Conservation (phyloP, 2,113 vertebrate genomes). For the Chionomys nivalis region DNA sequence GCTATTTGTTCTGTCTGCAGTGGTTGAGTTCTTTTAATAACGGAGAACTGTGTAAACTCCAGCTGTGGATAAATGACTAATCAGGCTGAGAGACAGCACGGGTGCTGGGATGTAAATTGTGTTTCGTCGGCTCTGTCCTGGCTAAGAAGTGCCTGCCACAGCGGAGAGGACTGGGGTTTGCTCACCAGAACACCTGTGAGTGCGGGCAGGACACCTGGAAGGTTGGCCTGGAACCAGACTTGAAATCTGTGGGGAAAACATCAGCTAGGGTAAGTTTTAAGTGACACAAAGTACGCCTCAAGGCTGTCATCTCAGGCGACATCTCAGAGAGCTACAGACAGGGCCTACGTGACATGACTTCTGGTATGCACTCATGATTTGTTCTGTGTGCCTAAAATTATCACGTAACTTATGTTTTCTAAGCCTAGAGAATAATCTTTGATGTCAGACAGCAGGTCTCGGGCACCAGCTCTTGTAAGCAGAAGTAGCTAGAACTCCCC, state of each 20-base stretch:
- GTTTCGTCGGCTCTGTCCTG: neutral
- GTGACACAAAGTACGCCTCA: neutral
- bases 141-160: neutral
- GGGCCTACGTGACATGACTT: neutral
- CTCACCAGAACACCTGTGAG: conserved; percentile 72
- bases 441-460: neutral
- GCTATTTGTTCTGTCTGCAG: neutral
- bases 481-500: neutral
- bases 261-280: neutral
- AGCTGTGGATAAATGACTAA: conserved; percentile 49
- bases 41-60: neutral
- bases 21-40: neutral
- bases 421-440: neutral
- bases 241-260: conserved; percentile 86
- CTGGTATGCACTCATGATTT: neutral
- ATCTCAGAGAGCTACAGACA: no score
- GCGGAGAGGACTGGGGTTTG: neutral
- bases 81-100: neutral
- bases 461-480: neutral
- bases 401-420: neutral
- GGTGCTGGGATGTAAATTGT: neutral
- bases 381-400: neutral
- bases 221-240: conserved; percentile 79
- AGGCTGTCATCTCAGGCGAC: neutral
- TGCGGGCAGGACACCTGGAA: conserved; percentile 81